Base-by-base conservation (phyloP, 2,797 vertebrate genomes). In the Rhinichthys osculus region DNA sequence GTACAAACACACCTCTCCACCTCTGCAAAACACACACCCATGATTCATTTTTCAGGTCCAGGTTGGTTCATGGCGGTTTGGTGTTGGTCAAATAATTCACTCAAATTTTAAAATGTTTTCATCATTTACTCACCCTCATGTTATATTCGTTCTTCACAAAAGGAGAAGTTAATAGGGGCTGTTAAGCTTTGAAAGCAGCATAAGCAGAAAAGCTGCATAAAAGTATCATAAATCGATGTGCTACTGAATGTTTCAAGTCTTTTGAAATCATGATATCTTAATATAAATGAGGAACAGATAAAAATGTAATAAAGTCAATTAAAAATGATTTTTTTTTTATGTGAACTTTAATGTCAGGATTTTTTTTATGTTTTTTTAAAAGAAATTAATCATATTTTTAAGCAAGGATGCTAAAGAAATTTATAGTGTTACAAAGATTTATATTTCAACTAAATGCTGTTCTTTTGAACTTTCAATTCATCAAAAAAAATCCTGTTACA, bases 1-100 rank as follows among this genome's bases (percentile, higher is more conserved):
- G 98, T 99, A 94, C 62, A 57, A 70, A 83, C 19, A 59, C 67
- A 23, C 66, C 62, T 64, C 69, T 64, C 50, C 35, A 27, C 21
- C 27, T 81, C 19, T 35, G 44, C 10, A 35, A 17, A 69, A 52
- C 30, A 81, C 71, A 74, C 27, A 40, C 40, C 42, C 57, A 27
- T 47, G 14, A 47, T 16, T 44, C 10, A 23, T 62, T 62, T 38
- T 47, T 54, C 23, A 40, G 35, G 11, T 38, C 6, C 11, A 7
- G 73, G 30, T 54, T 35, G 30, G 50, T 54, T 76, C 23, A 35
- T 23, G 42, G 14, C 0, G 8, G 71, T 30, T 69, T 69, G 64
- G 3, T 17, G 67, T 69, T 38, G 67, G 44, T 73, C 44, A 47
- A 30, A 50, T 30, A 47, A 14, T 73, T 73, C 42, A 72, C 13